A percentile compares a stretch with the other conserved stretches of the same genome.
These are phyloP conservation scores for Sinelater perroti DNA, from an alignment of 2,888 invertebrate species.

Conservation along the genomic window DNA sequence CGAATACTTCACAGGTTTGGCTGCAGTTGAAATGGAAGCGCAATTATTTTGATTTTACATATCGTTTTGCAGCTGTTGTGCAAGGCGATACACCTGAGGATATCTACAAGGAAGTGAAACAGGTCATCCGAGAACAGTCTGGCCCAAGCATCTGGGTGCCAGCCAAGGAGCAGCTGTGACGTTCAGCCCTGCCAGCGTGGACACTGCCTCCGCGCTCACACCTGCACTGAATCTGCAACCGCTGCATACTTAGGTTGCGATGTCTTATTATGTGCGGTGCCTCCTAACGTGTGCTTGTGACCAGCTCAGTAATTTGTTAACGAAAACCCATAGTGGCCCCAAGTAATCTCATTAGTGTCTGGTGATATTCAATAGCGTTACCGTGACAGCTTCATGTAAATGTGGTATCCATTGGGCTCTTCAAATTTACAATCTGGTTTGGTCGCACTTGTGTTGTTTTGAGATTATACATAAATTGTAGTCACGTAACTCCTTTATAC, in stretches of 20 bases:
- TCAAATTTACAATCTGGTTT: constrained; percentile 47
- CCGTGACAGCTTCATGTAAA: constrained; percentile 53
- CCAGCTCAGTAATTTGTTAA: constrained; percentile 49
- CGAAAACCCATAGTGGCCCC: constrained; percentile 44
- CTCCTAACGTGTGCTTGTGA: constrained; percentile 51
- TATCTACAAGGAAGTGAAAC: constrained; percentile 93
- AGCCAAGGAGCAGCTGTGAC: constrained; percentile 93
- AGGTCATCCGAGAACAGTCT: constrained; percentile 93
- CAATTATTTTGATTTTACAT: too few relatives aligned
- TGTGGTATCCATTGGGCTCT: constrained; percentile 53
- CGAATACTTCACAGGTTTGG: constrained; percentile 94
- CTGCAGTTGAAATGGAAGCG: too few relatives aligned
- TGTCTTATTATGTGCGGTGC: constrained; percentile 42
- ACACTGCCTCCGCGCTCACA: constrained; percentile 65
- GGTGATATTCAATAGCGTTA: constrained; percentile 42
- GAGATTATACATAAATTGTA: constrained; percentile 48
- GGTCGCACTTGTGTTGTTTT: constrained; percentile 56
- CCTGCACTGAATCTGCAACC: constrained; percentile 52
- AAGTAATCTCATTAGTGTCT: constrained; percentile 52
- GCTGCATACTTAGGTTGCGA: constrained; percentile 24
- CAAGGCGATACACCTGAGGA: constrained; percentile 98
- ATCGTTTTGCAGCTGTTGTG: constrained; percentile 80
- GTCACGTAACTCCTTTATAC: constrained; percentile 50
- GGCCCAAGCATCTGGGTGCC: constrained; percentile 98
- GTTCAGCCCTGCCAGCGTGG: constrained; percentile 69